Conservation (phyloP, 1,140 invertebrate genomes). For the Halictus rubicundus region DNA sequence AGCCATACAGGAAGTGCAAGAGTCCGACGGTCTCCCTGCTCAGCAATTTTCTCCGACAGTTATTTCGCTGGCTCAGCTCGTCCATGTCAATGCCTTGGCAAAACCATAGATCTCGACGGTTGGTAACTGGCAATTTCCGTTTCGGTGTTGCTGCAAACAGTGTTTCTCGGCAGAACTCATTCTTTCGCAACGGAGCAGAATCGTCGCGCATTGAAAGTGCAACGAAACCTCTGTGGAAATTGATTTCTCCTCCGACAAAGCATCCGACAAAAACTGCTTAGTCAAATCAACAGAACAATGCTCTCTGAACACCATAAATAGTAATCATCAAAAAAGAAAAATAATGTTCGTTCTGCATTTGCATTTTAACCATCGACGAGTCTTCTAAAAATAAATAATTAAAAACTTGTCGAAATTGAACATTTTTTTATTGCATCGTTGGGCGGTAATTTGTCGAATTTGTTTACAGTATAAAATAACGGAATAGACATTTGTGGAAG, state of each 20-base stretch:
- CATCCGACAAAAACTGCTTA: no score
- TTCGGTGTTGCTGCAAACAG: conserved; percentile 39
- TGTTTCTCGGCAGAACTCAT: conserved; percentile 20
- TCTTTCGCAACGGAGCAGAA: background rate
- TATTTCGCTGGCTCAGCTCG: conserved; percentile 51
- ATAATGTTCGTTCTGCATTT: no score
- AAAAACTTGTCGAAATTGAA: no score
- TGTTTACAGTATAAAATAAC: no score
- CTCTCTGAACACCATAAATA: no score
- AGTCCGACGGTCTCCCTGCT: conserved; percentile 20
- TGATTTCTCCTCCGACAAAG: background rate
- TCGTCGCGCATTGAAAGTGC: background rate
- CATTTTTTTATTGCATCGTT: no score
- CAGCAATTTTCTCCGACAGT: conserved; percentile 56
- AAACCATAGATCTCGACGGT: conserved; percentile 38
- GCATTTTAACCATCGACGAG: no score
- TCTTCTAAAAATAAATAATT: no score
- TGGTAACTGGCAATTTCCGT: conserved; percentile 31
- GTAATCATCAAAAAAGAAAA: no score
- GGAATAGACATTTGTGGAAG: no score
- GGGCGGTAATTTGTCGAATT: no score
- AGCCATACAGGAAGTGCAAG: conserved; percentile 40
- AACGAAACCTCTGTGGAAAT: background rate
- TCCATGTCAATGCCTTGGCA: conserved; percentile 27
- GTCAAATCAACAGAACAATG: no score